These are phyloP conservation scores for Brachyptera risi DNA, from an alignment of 2,888 invertebrate species.

Conservation along the genomic window DNA sequence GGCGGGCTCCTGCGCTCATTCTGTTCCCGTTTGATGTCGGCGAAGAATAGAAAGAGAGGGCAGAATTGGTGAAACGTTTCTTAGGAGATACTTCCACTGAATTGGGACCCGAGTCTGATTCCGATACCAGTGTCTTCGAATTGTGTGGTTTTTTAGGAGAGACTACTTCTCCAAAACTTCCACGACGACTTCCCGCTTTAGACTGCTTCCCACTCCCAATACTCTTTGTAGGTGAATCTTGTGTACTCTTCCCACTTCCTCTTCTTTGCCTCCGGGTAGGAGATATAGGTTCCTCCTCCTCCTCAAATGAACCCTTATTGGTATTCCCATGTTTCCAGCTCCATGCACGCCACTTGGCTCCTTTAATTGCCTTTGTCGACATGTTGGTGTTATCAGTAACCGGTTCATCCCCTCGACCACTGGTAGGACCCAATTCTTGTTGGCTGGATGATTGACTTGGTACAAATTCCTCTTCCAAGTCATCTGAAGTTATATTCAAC, in stretches of 20 bases:
- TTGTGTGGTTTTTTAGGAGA: conserved; percentile 10
- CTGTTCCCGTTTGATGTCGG: conserved; percentile 38
- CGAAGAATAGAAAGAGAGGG: conserved; percentile 12
- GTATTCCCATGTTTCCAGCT: conserved; percentile 20
- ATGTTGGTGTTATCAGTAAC: too few species aligned
- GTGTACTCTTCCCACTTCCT: conserved; percentile 10
- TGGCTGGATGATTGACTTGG: conserved; percentile 31
- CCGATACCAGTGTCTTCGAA: neutral
- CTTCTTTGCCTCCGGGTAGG: conserved; percentile 2
- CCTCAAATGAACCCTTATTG: conserved; percentile 22
- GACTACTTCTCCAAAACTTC: neutral
- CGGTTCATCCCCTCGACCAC: too few species aligned
- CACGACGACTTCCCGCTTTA: conserved; percentile 7
- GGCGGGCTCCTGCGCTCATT: conserved; percentile 41
- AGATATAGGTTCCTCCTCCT: conserved; percentile 23
- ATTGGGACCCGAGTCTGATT: neutral
- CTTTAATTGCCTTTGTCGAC: neutral
- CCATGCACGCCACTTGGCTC: conserved; percentile 26
- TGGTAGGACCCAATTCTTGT: too few species aligned
- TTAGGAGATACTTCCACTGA: conserved; percentile 20
- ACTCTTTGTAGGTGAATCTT: conserved; percentile 3
- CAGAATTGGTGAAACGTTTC: conserved; percentile 3
- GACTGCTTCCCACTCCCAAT: neutral
- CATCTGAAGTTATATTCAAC: conserved; percentile 41
- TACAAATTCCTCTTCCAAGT: conserved; percentile 46